phyloP scores from a whole-genome alignment of 64 coral and sea anemone genomes.

The Catalaphyllia jardinei region DNA sequence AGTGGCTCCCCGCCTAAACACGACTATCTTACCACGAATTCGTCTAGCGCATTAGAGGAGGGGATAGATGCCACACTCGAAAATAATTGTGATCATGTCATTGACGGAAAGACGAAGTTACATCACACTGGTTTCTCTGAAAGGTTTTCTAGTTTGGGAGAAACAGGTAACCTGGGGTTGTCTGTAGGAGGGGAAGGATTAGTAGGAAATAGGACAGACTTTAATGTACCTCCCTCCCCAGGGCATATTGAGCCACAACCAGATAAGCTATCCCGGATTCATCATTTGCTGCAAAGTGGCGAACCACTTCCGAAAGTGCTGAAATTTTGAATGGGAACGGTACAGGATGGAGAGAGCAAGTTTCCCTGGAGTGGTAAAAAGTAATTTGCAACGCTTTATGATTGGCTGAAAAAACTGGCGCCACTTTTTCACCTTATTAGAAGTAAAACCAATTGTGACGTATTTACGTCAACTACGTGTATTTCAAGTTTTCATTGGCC shows the following conservation, averaged over 20 bases:
- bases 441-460: no score
- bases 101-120: not conserved
- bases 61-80: not conserved
- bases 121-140: not conserved
- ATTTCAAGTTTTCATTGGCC: no score
- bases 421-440: no score
- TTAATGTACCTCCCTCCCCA: slow-evolving; percentile 34
- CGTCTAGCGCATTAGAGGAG: not conserved
- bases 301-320: not conserved
- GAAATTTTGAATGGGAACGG: not conserved
- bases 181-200: not conserved
- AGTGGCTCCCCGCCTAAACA: not conserved
- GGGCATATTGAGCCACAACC: slow-evolving; percentile 10
- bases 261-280: not conserved
- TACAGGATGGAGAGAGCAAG: not conserved
- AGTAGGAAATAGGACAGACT: not conserved
- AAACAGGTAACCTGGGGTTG: not conserved
- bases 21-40: not conserved
- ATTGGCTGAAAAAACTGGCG: no score
- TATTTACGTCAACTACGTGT: no score
- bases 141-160: not conserved
- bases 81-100: not conserved
- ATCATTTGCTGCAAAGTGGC: not conserved
- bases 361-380: no score
- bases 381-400: no score